These are phyloP conservation scores for Drosophila setosimentum DNA, from an alignment of 2,888 invertebrate species.

Conservation along the genomic window DNA sequence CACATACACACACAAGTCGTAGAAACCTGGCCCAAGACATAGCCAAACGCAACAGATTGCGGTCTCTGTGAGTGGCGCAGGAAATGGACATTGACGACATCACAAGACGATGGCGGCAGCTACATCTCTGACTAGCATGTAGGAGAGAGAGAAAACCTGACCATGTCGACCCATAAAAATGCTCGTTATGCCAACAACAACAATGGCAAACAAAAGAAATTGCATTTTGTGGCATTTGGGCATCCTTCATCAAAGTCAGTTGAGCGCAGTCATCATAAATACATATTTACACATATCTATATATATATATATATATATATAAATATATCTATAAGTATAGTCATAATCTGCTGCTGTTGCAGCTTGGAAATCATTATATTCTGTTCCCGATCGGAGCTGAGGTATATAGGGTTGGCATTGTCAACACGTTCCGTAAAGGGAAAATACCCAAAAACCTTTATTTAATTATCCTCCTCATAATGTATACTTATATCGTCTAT, in stretches of 20 bases:
- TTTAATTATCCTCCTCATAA: neutral
- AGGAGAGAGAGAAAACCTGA: slow-evolving; percentile 69
- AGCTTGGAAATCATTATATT: slow-evolving; percentile 2
- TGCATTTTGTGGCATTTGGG: slow-evolving; percentile 59
- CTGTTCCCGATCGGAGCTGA: neutral
- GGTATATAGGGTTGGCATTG: slow-evolving; percentile 5
- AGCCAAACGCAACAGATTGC: slow-evolving; percentile 67
- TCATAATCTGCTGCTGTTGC: slow-evolving; percentile 17
- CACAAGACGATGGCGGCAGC: slow-evolving; percentile 47
- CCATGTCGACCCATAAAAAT: slow-evolving; percentile 70
- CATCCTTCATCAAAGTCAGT: slow-evolving; percentile 61
- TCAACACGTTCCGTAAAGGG: neutral
- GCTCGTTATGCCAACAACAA: slow-evolving; percentile 50
- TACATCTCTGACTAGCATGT: slow-evolving; percentile 57
- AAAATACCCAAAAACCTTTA: neutral
- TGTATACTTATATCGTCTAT: neutral
- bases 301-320: slow-evolving; percentile 13
- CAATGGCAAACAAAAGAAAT: slow-evolving; percentile 51
- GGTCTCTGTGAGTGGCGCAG: slow-evolving; percentile 64
- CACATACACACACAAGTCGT: slow-evolving; percentile 19
- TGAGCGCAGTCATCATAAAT: slow-evolving; percentile 35
- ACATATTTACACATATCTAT: slow-evolving; percentile 6
- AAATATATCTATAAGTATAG: slow-evolving; percentile 35
- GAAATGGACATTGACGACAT: slow-evolving; percentile 72
- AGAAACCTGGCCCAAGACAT: slow-evolving; percentile 51